Base-by-base conservation (phyloP, 2,888 invertebrate species). In the Drosophila percnosoma region DNA sequence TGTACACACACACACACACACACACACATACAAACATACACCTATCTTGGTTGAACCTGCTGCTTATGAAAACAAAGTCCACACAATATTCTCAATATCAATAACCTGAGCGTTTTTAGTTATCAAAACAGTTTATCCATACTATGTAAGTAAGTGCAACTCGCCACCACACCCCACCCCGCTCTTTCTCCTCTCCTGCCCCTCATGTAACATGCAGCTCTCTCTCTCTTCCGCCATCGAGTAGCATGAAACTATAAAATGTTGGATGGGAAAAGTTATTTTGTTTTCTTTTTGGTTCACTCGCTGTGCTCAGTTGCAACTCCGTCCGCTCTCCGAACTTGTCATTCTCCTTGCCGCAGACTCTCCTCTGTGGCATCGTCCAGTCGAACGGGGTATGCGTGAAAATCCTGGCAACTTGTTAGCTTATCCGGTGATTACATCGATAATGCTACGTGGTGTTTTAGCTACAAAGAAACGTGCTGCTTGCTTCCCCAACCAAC, bases 381-480 rank as follows among this genome's bases (percentile, higher is more conserved):
- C 62, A 53, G 62, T 73, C 73, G 70, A 78, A 66, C 59, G 66
- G 53, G 75, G 83, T 77, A 76, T 89, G 89, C 87, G 89, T 90
- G 87, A 86, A 91, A 92, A 92, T 92, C 91, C 91, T 90, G 90
- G 90, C 91, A 92, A 92, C 92, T 92, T 92, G 92, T 92, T 92
- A 92, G 92, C 92, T 92, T 92, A 92, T 92, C 91, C 91, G 92
- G 92, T 91, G 92, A 92, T 92, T 92, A 92, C 92, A 92, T 92
- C 92, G 92, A 92, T 91, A 91, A 87, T 87, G 90, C 89, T 89
- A 92, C 91, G 91, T 91, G 92, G 90, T 90, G 91, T 84, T 86
- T 90, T 81, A 87, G 87, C 87, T 84, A 66, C 68, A 76, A 65
- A 61, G 75, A 80, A 90, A 90, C 87, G 89, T 90, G 87, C 90